Conservation (phyloP, 2,797 vertebrate genomes). For the Menidia menidia region DNA sequence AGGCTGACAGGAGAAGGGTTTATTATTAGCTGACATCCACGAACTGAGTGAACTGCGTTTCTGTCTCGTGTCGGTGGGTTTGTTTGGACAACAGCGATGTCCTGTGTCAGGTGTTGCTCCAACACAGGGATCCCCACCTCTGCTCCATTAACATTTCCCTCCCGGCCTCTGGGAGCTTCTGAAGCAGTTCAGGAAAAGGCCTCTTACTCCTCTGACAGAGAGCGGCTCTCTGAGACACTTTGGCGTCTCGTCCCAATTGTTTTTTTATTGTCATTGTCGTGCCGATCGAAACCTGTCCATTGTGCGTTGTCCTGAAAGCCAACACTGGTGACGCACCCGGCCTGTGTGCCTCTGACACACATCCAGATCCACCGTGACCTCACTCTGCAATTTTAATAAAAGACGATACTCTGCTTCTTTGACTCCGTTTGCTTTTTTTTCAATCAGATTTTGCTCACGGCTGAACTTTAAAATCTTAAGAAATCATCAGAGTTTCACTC, state of each 20-base stretch:
- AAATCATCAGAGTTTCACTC: too few relatives aligned
- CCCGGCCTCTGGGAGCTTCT: constrained; percentile 1
- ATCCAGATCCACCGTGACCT: background rate
- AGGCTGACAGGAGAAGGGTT: too few relatives aligned
- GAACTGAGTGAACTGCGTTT: background rate
- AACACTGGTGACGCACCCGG: constrained; percentile 11
- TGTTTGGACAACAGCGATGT: constrained; percentile 54
- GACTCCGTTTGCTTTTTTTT: background rate
- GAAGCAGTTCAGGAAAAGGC: constrained; percentile 3
- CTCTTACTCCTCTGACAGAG: background rate
- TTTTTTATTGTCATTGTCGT: constrained; percentile 3
- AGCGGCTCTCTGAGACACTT: background rate
- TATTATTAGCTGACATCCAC: background rate
- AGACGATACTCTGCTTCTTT: background rate
- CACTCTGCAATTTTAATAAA: too few relatives aligned
- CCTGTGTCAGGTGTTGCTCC: constrained; percentile 24
- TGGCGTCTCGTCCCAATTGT: background rate
- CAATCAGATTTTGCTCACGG: background rate
- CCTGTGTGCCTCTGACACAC: constrained; percentile 22
- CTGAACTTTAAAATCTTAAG: background rate
- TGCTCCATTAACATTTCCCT: constrained; percentile 13
- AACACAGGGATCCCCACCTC: constrained; percentile 11
- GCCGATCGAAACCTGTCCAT: constrained; percentile 4
- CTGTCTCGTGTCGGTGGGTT: constrained; percentile 7
- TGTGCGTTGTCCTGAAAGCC: constrained; percentile 12